These are phyloP conservation scores for Acomys russatus DNA, from an alignment of 2,797 vertebrate genomes.

Conservation along the genomic window DNA sequence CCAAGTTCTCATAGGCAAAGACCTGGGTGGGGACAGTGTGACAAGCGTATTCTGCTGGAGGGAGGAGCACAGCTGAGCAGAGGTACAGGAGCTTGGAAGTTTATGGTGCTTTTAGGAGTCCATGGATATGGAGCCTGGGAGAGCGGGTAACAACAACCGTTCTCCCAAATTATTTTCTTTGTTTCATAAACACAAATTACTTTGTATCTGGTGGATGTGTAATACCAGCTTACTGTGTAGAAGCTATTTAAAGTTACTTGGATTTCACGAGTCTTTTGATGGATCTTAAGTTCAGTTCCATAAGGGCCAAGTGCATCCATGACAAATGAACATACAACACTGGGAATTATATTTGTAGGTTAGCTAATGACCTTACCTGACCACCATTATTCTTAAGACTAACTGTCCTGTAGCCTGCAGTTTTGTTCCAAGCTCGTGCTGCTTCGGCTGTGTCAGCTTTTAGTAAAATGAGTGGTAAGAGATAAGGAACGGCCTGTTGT, in stretches of 20 bases:
- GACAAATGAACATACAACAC: neutral
- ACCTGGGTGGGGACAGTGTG: neutral
- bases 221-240: neutral
- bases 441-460: neutral
- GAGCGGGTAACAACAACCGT: neutral
- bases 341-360: neutral
- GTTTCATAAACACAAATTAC: neutral
- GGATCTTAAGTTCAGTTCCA: neutral
- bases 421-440: neutral
- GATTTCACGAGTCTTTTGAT: neutral
- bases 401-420: fast-evolving
- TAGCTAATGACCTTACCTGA: neutral
- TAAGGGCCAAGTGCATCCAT: neutral
- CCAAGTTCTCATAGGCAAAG: neutral
- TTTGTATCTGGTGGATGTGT: neutral
- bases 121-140: neutral
- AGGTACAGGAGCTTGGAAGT: neutral
- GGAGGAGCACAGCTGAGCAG: fast-evolving
- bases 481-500: neutral
- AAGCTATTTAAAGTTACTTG: neutral
- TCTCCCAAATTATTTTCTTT: neutral
- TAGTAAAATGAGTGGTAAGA: neutral
- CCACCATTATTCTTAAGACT: neutral
- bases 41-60: neutral
- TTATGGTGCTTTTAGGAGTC: neutral